Conservation (phyloP, 2,797 vertebrate genomes). For the Ctenochaetus hawaiiensis region DNA sequence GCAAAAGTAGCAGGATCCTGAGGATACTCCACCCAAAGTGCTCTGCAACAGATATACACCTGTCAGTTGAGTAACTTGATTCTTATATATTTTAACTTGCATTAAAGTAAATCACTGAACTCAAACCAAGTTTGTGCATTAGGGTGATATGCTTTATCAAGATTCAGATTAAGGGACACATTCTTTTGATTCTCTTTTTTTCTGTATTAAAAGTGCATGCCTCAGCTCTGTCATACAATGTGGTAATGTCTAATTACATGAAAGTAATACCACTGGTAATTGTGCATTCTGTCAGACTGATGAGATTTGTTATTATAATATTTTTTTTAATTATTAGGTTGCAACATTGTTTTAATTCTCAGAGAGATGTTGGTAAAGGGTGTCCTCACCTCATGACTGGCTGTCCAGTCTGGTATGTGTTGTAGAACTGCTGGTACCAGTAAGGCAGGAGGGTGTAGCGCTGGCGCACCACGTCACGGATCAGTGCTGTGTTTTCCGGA, state of each 20-base stretch:
- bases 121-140: background rate
- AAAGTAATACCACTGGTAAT: too few species aligned
- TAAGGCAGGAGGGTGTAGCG: conserved; percentile 93
- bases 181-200: background rate
- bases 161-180: background rate
- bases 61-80: conserved; percentile 1
- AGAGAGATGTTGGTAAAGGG: background rate
- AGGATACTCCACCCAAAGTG: conserved; percentile 88
- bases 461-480: conserved; percentile 87
- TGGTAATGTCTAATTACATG: too few species aligned
- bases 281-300: background rate
- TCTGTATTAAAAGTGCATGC: too few species aligned
- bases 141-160: background rate
- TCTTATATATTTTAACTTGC: background rate
- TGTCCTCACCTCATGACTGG: conserved; percentile 90
- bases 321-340: background rate
- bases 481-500: conserved; percentile 85
- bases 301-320: too few species aligned
- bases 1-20: conserved; percentile 84
- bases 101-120: background rate
- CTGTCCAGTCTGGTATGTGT: conserved; percentile 83
- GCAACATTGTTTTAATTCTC: background rate
- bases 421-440: conserved; percentile 94
- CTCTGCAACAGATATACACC: conserved; percentile 66
- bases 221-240: too few species aligned